Evolutionary conservation across 2,113 vertebrate species (phyloP), one percentile per base, ranked within the genome.

Genomic region (Garra rufa): DNA sequence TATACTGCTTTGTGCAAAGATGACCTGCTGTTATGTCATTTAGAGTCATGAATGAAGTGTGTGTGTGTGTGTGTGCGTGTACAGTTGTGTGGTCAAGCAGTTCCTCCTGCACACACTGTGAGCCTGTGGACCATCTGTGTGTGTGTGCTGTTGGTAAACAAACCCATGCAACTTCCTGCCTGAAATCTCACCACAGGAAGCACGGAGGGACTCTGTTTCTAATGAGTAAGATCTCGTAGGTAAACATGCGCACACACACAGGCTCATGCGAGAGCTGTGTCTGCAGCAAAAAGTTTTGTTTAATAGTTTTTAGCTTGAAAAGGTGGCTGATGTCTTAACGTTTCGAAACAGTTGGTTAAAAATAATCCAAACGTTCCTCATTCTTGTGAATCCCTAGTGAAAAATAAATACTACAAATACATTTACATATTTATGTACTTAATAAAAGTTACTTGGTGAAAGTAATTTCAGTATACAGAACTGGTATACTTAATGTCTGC

Each of bases 111-210:
- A 52, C 7, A 50, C 44, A 52, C 44, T 82, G 80, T 55, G 44
- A 19, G 81, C 28, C 80, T 71, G 80, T 52, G 65, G 28, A 14
- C 73, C 75, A 52, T 84, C 26, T 76, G 82, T 84, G 83, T 78
- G 57, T 50, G 81, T 74, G 73, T 57, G 61, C 50, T 85, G 63
- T 70, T 79, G 65, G 76, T 79, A 85, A 78, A 85, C 67, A 85
- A 70, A 78, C 55, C 65, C 83, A 79, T 85, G 50, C 55, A 70
- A 77, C 76, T 79, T 85, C 83, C 83, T 79, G 48, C 55, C 6
- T 71, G n/a, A 43, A 71, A 43, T 85, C 46, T 55, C n/a, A 77
- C 57, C 75, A 69, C 80, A 70, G 80, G 65, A 82, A 82, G 65
- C 46, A 55, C 10, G 5, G 30, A 9, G 6, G 80, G 30, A 69